Evolutionary conservation across 2,888 invertebrate species (phyloP).

Genomic region (Scaptomyza cyrtandrae): DNA sequence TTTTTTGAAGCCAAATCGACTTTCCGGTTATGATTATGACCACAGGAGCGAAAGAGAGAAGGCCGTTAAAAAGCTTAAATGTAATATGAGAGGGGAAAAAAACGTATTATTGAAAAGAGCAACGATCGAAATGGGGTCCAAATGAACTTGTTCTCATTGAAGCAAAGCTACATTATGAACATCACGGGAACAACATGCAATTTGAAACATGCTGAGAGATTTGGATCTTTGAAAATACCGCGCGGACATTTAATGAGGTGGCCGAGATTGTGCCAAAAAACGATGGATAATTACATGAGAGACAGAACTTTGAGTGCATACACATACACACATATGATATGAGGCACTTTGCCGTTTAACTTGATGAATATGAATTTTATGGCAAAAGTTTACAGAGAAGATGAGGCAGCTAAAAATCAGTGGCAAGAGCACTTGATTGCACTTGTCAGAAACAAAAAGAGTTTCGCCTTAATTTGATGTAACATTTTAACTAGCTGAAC

Average conservation of each 20-base stretch:
- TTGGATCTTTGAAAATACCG: slow-evolving; percentile 59
- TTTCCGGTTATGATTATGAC: slow-evolving; percentile 73
- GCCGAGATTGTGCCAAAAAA: slow-evolving; percentile 77
- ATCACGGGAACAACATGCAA: slow-evolving; percentile 45
- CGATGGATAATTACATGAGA: slow-evolving; percentile 69
- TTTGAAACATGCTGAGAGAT: slow-evolving; percentile 35
- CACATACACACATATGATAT: slow-evolving; percentile 18
- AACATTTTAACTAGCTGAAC: slow-evolving; percentile 45
- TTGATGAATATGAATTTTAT: slow-evolving; percentile 71
- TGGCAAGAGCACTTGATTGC: slow-evolving; percentile 45
- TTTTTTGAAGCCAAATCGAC: slow-evolving; percentile 46
- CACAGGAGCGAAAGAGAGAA: slow-evolving; percentile 12
- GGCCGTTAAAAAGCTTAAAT: slow-evolving; percentile 35
- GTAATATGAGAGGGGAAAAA: slow-evolving; percentile 46
- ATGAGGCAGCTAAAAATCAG: slow-evolving; percentile 19
- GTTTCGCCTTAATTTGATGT: slow-evolving; percentile 47
- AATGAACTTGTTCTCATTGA: slow-evolving; percentile 71
- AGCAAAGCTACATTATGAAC: slow-evolving; percentile 7
- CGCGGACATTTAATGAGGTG: slow-evolving; percentile 70
- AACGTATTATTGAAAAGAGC: slow-evolving; percentile 72
- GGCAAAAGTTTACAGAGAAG: slow-evolving; percentile 54
- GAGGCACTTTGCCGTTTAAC: slow-evolving; percentile 60
- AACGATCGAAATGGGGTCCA: slow-evolving; percentile 68
- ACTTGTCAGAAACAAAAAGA: slow-evolving; percentile 45
- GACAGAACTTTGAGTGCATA: slow-evolving; percentile 37